Base-by-base conservation (phyloP, 1,140 invertebrate genomes). In the Aphis gossypii region DNA sequence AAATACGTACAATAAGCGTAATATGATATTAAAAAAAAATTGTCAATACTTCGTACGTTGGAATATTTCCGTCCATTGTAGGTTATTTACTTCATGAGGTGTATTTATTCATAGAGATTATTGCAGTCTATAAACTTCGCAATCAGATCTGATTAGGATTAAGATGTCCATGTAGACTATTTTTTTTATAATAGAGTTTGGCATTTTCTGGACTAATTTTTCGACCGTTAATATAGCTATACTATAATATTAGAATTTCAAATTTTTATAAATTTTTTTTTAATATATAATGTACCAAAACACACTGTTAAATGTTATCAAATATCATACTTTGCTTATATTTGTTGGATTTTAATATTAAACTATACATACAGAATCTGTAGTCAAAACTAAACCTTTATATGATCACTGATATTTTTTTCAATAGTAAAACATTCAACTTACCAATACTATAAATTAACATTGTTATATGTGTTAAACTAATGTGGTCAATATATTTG, bases 281-380 rank as follows among this genome's bases (percentile, higher is more conserved):
- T 18, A 5, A 68, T 8, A 68, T 68, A 5, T 18, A n/a, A 68
- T 68, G 4, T n/a, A 68, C 23, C 14, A n/a, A 68, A 11, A 68
- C n/a, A 18, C 30, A 0, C 14, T 14, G 0, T n/a, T 35, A n/a
- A 5, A 18, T 7, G n/a, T 25, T 25, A 25, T 25, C 0, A 56
- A 25, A 56, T 25, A 25, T 25, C 56, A 25, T 60, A 20, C 14
- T 51, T 51, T 51, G 2, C 48, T 51, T 18, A 51, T 11, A 30
- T 76, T n/a, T 76, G 18, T 2, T 14, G 30, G 11, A n/a, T 76
- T 76, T n/a, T 76, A 18, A n/a, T 35, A 14, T 76, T n/a, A 51
- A 20, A 51, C 48, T 51, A 51, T 51, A 51, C 14, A 0, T 76
- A n/a, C 30, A 18, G n/a, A n/a, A 18, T 76, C 30, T 76, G 14